phyloP scores from a whole-genome alignment of 1,140 invertebrate species.

The Pollicipes pollicipes region DNA sequence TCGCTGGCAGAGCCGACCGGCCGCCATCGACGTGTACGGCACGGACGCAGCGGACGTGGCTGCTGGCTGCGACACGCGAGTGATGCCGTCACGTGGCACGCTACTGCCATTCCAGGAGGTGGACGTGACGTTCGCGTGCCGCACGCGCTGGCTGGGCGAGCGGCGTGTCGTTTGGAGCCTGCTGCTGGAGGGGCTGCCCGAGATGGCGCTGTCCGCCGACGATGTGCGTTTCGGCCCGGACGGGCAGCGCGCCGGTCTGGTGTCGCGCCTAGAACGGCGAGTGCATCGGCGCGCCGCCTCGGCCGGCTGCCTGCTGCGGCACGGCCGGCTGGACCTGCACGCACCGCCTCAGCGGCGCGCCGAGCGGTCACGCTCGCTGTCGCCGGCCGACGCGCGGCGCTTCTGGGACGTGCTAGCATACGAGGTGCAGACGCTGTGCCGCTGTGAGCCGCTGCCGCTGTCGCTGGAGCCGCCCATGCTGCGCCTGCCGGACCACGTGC shows the following conservation, averaged over 20 bases:
- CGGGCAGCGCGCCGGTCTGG: not conserved
- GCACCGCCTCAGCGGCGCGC: too few species aligned
- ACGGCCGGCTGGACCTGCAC: not conserved
- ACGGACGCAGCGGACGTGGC: not conserved
- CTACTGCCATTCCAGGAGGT: not conserved
- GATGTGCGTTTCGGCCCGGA: not conserved
- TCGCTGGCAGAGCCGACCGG: not conserved
- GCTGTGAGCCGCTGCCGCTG: not conserved
- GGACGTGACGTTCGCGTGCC: not conserved
- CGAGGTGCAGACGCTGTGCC: not conserved
- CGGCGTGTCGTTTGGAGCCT: not conserved
- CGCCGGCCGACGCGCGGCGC: too few species aligned
- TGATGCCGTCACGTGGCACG: not conserved
- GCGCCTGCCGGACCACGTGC: not conserved
- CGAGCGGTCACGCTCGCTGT: not conserved
- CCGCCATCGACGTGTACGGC: not conserved
- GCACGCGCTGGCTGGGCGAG: not conserved
- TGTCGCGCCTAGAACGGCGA: not conserved
- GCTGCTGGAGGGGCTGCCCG: not conserved
- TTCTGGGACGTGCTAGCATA: not conserved
- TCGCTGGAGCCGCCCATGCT: not conserved
- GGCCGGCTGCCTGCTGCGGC: not conserved
- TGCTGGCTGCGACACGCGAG: not conserved
- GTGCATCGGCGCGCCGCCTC: not conserved
- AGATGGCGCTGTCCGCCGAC: not conserved